Base-by-base conservation (phyloP, 2,113 vertebrate species). In the Telmatochromis sp. region DNA sequence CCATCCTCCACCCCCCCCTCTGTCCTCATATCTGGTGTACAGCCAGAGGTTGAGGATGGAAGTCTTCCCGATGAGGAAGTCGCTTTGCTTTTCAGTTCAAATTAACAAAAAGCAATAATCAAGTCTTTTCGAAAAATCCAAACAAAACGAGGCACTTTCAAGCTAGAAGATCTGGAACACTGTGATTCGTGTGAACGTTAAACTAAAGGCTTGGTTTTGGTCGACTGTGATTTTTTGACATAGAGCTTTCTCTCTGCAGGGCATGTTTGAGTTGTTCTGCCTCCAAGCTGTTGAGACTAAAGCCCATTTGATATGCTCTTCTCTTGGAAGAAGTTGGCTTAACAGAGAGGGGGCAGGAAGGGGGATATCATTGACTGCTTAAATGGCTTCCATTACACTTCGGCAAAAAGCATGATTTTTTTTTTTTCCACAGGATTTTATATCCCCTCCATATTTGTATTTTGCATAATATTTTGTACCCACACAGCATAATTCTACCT, bases 311-410 rank as follows among this genome's bases (percentile, higher is more conserved):
- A 94, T 93, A 93, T 94, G 95, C 95, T 96, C 92, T 89, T 93
- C 92, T 93, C 90, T 91, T 88, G 86, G 89, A 92, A 93, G 92
- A 95, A 93, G 91, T 95, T 92, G 90, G 92, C 93, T 92, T 92
- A 89, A 89, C 89, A 93, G 91, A 93, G 87, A 91, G 94, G 92
- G 95, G 94, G 92, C 87, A 91, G 93, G 89, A 91, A 85, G 92
- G 95, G 92, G 94, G 93, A 91, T 93, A 93, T 95, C 96, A 96
- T 96, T 94, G 95, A 96, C 96, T 96, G 96, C 95, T 95, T 96
- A 94, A 95, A 94, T 95, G 94, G 96, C 93, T 96, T 95, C 91
- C 94, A 95, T 96, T 93, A 93, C 93, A 93, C 87, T 94, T 90
- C 40, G 80, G 89, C 94, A 93, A 93, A 92, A 94, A 93, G 95